A percentile compares a stretch with the other conserved stretches of the same genome.
These are phyloP conservation scores for Holothuria glaberrima DNA, from an alignment of 35 echinoderm and acorn worm genomes.

Conservation along the genomic window DNA sequence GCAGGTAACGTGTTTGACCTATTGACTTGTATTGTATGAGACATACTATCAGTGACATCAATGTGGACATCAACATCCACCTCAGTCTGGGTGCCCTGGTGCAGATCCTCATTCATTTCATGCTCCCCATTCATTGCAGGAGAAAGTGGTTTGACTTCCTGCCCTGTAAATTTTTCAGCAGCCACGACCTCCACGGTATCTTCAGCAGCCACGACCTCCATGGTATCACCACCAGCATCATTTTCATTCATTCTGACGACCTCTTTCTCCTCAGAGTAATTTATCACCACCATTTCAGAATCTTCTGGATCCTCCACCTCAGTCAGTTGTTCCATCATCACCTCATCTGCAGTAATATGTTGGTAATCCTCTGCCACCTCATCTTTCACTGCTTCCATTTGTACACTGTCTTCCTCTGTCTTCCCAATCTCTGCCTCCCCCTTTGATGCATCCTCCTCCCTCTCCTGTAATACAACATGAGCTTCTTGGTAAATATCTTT, in stretches of 20 bases:
- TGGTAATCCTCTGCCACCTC: too few species aligned
- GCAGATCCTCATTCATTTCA: too few species aligned
- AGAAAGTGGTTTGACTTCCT: too few species aligned
- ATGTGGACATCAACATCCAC: conserved; percentile 18
- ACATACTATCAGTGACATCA: conserved; percentile 21
- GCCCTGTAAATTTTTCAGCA: not conserved
- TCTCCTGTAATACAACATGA: not conserved
- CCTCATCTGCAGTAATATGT: not conserved
- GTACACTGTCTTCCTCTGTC: not conserved
- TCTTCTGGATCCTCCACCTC: not conserved
- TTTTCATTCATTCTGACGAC: not conserved
- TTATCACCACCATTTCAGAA: conserved; percentile 13
- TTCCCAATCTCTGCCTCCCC: not conserved
- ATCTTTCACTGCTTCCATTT: too few species aligned
- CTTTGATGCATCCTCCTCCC: not conserved
- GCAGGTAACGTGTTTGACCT: conserved; percentile 5
- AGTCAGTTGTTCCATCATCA: not conserved
- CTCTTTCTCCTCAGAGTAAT: not conserved
- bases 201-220: not conserved
- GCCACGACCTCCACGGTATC: not conserved
- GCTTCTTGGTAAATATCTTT: not conserved
- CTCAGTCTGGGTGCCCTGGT: conserved; percentile 31
- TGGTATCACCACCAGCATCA: not conserved
- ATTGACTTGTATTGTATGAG: not conserved
- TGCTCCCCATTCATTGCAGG: not conserved